Conservation (phyloP, 2,888 invertebrate species). For the Napeogenes inachia region DNA sequence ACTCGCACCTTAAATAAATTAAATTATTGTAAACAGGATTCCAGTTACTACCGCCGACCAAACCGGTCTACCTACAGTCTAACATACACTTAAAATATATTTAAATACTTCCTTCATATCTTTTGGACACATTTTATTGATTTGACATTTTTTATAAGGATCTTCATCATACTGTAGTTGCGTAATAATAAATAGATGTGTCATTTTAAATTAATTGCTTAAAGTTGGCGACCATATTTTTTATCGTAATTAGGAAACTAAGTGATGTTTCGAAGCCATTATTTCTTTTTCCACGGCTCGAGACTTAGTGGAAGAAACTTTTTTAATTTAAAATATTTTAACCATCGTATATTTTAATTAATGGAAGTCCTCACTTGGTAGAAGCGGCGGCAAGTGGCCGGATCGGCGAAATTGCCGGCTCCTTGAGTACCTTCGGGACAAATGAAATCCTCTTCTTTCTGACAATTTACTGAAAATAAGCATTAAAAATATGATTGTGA, state of each 20-base stretch:
- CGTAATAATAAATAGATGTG: neutral
- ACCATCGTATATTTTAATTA: constrained; percentile 22
- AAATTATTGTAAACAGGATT: constrained; percentile 27
- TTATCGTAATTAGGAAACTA: constrained; percentile 2
- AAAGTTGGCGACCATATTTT: neutral
- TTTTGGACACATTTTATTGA: no score
- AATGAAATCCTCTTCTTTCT: constrained; percentile 79
- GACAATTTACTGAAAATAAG: constrained; percentile 58
- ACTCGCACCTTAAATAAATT: constrained; percentile 20
- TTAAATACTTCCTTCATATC: neutral
- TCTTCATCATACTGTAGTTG: no score
- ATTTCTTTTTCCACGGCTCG: neutral
- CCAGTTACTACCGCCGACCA: constrained; percentile 24
- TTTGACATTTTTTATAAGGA: no score
- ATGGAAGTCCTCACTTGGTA: constrained; percentile 83
- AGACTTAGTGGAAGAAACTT: constrained; percentile 7
- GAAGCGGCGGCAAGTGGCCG: constrained; percentile 90
- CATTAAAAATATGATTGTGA: constrained; percentile 11
- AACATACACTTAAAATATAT: constrained; percentile 1
- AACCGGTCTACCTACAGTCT: constrained; percentile 27
- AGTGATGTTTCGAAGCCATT: neutral
- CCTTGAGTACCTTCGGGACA: constrained; percentile 88
- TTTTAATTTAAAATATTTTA: constrained; percentile 15
- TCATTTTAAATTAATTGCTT: neutral
- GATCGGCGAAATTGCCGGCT: constrained; percentile 94